Evolutionary conservation across 2,888 invertebrate genomes (phyloP), one percentile per base, ranked within the genome.

Genomic region (Congeria kusceri): DNA sequence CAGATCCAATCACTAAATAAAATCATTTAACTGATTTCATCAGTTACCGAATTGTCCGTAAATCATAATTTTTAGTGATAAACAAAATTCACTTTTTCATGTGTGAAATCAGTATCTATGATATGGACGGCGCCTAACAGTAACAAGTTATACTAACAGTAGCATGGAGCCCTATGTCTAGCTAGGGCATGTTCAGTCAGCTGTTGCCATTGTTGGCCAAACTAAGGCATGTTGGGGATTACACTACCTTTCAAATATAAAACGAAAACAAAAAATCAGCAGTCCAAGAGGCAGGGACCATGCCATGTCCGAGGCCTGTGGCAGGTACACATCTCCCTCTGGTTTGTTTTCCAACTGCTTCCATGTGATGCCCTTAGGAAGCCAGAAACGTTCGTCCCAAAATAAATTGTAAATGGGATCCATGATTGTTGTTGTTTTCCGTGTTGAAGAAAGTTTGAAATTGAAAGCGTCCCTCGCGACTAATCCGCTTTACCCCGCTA

Each of bases 341-440:
- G 77, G 72, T 3, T 63, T 67, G 70, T 96, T 95, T 65, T 86
- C 78, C 71, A 98, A 95, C 92, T 97, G 96, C 72, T 95, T 95
- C 98, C 98, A 98, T 88, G 97, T 97, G 79, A 96, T 96, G 94
- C 97, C 97, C 86, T 97, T 97, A 89, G 98, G 98, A 92, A 98
- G 95, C 98, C 98, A 98, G 91, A 98, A 95, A 92, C 95, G 94
- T 91, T 97, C 96, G 91, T 96, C 95, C 98, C 97, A 97, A 68
- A 89, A 62, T 13, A 58, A 39, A 18, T 70, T 66, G 18, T 32
- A 53, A 44, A 81, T 25, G 18, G 49, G 56, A 57, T 74, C 70
- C 78, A 79, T 79, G 3, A 53, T 72, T 65, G 13, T 29, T 47
- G 23, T 23, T 39, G 53, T 56, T 9, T 56, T 56, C 7, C 39